These are phyloP conservation scores for Platycheirus albimanus DNA, from an alignment of 2,888 invertebrate species.

Conservation along the genomic window DNA sequence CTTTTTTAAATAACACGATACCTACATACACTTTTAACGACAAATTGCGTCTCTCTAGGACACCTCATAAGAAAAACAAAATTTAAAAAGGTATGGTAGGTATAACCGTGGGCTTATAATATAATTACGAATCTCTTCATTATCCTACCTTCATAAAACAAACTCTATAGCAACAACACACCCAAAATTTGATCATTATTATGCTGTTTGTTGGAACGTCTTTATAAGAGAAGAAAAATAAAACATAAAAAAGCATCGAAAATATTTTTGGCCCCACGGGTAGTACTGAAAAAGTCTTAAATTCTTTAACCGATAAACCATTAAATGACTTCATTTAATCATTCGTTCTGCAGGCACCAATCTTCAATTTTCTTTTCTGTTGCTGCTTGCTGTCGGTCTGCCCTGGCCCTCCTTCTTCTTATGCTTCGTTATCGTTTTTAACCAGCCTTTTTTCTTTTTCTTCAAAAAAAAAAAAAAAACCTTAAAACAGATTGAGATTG, in stretches of 20 bases:
- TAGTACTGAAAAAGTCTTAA: conserved; percentile 60
- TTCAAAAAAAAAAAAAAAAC: conserved; percentile 7
- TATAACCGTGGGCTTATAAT: too few species aligned
- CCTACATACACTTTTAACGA: too few species aligned
- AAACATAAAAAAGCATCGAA: conserved; percentile 35
- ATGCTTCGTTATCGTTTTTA: conserved; percentile 35
- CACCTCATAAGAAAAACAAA: too few species aligned
- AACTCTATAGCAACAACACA: conserved; percentile 6
- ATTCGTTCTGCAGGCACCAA: conserved; percentile 68
- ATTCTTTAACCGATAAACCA: conserved; percentile 69
- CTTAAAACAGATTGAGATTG: conserved; percentile 55
- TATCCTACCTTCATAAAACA: conserved; percentile 2
- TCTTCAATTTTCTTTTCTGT: conserved; percentile 61
- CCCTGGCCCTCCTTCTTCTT: conserved; percentile 1
- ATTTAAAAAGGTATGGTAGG: too few species aligned
- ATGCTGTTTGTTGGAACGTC: too few species aligned
- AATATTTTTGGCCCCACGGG: conserved; percentile 49
- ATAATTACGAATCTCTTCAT: conserved; percentile 10
- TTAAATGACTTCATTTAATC: conserved; percentile 75
- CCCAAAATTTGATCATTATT: not conserved
- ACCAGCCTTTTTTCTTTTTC: conserved; percentile 52
- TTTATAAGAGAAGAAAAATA: conserved; percentile 18
- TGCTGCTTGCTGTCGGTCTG: conserved; percentile 25
- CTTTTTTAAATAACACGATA: too few species aligned
- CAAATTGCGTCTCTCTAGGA: too few species aligned